Evolutionary conservation across 2,888 invertebrate species (phyloP).

Genomic region (Hydriomena furcata): DNA sequence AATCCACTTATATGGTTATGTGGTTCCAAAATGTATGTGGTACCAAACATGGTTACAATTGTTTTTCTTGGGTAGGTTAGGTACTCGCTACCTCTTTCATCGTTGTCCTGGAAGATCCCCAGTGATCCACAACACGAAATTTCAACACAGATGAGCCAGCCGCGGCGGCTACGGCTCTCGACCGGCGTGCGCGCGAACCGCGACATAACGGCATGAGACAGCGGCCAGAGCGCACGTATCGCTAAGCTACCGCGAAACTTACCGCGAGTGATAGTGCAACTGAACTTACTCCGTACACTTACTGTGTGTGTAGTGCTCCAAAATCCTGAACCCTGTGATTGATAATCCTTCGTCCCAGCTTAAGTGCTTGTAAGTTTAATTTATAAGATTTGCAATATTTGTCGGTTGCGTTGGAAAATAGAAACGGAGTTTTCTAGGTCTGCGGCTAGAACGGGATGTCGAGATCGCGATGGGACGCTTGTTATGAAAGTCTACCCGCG

Average conservation of each 20-base stretch:
- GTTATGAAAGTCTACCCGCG: slow-evolving; percentile 19
- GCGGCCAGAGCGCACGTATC: slow-evolving; percentile 52
- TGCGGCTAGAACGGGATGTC: slow-evolving; percentile 23
- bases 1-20: too few relatives aligned
- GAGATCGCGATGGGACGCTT: slow-evolving; percentile 11
- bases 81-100: too few relatives aligned
- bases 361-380: slow-evolving; percentile 16
- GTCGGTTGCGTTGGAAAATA: slow-evolving; percentile 16
- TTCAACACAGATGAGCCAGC: slow-evolving; percentile 14
- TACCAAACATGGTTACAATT: too few relatives aligned
- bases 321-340: slow-evolving; percentile 20
- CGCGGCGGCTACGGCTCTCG: slow-evolving; percentile 62
- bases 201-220: slow-evolving; percentile 69
- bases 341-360: slow-evolving; percentile 4
- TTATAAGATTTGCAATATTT: slow-evolving; percentile 18
- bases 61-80: too few relatives aligned
- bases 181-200: slow-evolving; percentile 42
- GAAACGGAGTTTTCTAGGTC: slow-evolving; percentile 25
- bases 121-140: background rate
- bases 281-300: slow-evolving; percentile 33
- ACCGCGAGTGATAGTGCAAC: slow-evolving; percentile 42
- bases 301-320: slow-evolving; percentile 46
- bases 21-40: too few relatives aligned
- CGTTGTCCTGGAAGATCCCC: background rate
- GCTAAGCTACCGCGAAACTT: slow-evolving; percentile 37